These are phyloP conservation scores for Smutsia temminckii DNA, from an alignment of 2,797 vertebrate species.

Conservation along the genomic window DNA sequence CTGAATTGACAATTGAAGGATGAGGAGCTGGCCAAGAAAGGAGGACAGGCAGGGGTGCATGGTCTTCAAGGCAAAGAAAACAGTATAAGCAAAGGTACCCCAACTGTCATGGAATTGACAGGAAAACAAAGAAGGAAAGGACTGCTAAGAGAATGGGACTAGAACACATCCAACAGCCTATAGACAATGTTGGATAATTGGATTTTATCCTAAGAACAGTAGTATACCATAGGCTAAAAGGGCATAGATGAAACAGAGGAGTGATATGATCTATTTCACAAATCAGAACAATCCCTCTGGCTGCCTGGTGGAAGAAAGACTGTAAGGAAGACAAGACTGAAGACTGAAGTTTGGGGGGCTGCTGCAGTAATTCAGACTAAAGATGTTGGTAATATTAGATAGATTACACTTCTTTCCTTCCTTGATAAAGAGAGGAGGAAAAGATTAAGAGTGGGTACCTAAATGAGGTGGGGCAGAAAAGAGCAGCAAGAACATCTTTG, in stretches of 20 bases:
- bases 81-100: not conserved
- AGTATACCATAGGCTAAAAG: not conserved
- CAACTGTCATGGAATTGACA: not conserved
- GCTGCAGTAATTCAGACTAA: not conserved
- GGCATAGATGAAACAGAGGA: not conserved
- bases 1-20: not conserved
- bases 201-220: not conserved
- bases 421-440: not conserved
- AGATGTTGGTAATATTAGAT: not conserved
- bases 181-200: not conserved
- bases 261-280: not conserved
- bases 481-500: not conserved
- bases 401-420: not conserved
- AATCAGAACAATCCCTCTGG: not conserved
- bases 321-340: not conserved
- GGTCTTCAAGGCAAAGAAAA: not conserved
- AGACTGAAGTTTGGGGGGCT: not conserved
- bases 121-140: not conserved
- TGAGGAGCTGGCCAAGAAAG: not conserved
- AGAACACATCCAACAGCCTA: not conserved
- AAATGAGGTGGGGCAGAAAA: not conserved
- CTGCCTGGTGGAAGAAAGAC: not conserved
- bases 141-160: not conserved
- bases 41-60: not conserved
- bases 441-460: not conserved